phyloP scores from a whole-genome alignment of 2,888 invertebrate genomes.

The Drosophila meridiana region DNA sequence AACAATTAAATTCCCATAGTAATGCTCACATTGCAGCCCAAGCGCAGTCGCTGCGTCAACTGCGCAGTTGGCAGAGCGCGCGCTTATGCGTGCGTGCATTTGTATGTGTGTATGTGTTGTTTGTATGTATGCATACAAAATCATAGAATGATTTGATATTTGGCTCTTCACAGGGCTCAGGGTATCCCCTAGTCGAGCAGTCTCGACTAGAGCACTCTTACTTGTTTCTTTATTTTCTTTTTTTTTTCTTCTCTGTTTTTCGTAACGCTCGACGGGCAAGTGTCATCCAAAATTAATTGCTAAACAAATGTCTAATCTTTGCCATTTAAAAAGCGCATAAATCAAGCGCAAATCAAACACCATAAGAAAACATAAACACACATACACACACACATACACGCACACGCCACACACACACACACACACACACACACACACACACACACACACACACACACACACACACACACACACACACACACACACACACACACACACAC shows the following conservation, averaged over 20 bases:
- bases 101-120: too few relatives aligned
- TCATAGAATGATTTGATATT: too few relatives aligned
- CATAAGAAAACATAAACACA: slow-evolving; percentile 22
- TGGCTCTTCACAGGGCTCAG: too few relatives aligned
- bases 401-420: neutral
- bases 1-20: too few relatives aligned
- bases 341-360: slow-evolving; percentile 76
- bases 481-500: slow-evolving; percentile 1
- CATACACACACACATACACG: neutral
- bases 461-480: neutral
- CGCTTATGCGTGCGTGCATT: too few relatives aligned
- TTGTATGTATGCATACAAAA: too few relatives aligned
- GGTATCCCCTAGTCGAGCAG: too few relatives aligned
- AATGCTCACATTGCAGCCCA: too few relatives aligned
- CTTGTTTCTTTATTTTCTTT: slow-evolving; percentile 1
- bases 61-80: too few relatives aligned
- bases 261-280: slow-evolving; percentile 47
- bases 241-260: neutral
- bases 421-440: neutral
- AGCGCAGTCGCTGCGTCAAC: too few relatives aligned
- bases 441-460: neutral
- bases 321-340: slow-evolving; percentile 80
- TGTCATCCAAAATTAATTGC: slow-evolving; percentile 81
- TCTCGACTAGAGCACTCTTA: too few relatives aligned
- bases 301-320: slow-evolving; percentile 82